Evolutionary conservation across 2,113 vertebrate species (phyloP).

Genomic region (Anas platyrhynchos): DNA sequence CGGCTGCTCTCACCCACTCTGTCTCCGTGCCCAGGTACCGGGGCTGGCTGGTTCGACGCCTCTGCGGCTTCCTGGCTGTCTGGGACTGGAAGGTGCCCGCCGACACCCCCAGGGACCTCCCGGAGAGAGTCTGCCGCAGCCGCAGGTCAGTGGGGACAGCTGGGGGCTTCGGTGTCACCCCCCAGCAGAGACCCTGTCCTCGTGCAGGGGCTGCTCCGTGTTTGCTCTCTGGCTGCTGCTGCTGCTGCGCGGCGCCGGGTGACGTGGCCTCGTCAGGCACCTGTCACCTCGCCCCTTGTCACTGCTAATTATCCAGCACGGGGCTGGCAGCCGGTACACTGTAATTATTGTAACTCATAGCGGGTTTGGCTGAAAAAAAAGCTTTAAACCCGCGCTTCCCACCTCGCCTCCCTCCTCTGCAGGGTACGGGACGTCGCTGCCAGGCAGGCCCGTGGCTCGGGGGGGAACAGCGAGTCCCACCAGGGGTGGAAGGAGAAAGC

Average conservation of each 20-base stretch:
- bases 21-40: conserved; percentile 70
- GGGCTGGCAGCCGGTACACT: background rate
- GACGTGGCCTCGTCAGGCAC: background rate
- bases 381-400: background rate
- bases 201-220: background rate
- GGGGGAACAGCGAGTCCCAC: background rate
- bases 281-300: background rate
- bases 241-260: background rate
- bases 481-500: background rate
- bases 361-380: background rate
- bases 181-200: background rate
- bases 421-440: conserved; percentile 61
- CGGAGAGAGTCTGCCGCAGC: conserved; percentile 47
- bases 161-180: fast-evolving
- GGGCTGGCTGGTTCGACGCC: conserved; percentile 80
- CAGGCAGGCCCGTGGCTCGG: fast-evolving
- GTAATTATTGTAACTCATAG: background rate
- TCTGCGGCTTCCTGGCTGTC: conserved; percentile 68
- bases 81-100: conserved; percentile 39
- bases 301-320: fast-evolving
- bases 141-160: conserved; percentile 44
- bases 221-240: too few species aligned
- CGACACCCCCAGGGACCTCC: background rate
- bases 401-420: fast-evolving
- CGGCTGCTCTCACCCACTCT: fast-evolving